A percentile compares a stretch with the other conserved stretches of the same genome.
phyloP scores from a whole-genome alignment of 2,113 vertebrate species.

The Coracopsis vasa region DNA sequence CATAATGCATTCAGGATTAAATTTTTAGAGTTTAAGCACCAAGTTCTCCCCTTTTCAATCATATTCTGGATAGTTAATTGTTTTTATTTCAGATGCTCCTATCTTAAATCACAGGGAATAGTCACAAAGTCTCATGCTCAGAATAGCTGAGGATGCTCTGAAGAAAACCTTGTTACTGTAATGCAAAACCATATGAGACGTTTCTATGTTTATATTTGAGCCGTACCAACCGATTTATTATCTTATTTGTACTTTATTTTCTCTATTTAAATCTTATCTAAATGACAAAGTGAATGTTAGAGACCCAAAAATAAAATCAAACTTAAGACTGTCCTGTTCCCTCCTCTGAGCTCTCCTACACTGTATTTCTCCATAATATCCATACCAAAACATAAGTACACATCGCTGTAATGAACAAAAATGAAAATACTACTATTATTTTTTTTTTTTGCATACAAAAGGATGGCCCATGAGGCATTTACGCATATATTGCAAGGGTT shows the following conservation, averaged over 20 bases:
- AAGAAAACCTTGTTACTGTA: neutral
- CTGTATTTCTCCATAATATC: neutral
- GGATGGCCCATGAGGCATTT: neutral
- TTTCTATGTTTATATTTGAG: neutral
- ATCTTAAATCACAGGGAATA: neutral
- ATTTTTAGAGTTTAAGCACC: neutral
- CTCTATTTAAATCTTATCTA: neutral
- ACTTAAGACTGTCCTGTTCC: neutral
- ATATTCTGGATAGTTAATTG: neutral
- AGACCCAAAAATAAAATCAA: neutral
- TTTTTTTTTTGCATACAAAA: neutral
- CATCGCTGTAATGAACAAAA: neutral
- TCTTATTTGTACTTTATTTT: neutral
- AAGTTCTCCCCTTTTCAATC: neutral
- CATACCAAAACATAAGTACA: neutral
- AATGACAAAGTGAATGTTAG: neutral
- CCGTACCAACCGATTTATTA: neutral
- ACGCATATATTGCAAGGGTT: neutral
- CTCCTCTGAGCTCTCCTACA: neutral
- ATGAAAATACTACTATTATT: neutral
- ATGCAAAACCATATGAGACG: neutral
- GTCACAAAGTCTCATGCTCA: neutral
- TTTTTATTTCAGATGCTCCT: neutral
- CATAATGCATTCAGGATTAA: neutral
- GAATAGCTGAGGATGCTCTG: neutral